A percentile compares a stretch with the other conserved stretches of the same genome.
These are phyloP conservation scores for Staurois parvus DNA, from an alignment of 2,797 vertebrate genomes.

Conservation along the genomic window DNA sequence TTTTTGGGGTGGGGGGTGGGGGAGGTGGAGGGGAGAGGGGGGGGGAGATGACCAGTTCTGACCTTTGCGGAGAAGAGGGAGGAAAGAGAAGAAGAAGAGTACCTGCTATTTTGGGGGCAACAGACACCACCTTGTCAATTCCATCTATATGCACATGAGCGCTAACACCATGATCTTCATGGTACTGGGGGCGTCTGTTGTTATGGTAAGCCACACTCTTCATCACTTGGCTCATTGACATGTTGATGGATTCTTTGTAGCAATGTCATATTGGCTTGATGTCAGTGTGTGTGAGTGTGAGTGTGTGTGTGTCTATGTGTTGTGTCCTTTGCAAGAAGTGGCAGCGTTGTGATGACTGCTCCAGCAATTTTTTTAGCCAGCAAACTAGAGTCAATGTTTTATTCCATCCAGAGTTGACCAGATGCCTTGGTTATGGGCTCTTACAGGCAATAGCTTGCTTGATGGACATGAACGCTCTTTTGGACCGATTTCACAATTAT, in stretches of 20 bases:
- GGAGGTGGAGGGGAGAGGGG: constrained; percentile 67
- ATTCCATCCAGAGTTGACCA: constrained; percentile 74
- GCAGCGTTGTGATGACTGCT: constrained; percentile 62
- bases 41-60: constrained; percentile 71
- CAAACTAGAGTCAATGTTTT: constrained; percentile 70
- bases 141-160: constrained; percentile 96
- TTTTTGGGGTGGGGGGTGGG: constrained; percentile 63
- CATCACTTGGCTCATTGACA: not conserved
- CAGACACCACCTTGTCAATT: constrained; percentile 81
- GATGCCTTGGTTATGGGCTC: constrained; percentile 78
- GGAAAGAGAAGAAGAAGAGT: constrained; percentile 75
- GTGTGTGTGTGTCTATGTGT: not conserved
- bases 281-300: not conserved
- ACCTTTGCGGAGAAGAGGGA: constrained; percentile 74
- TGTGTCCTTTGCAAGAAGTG: not conserved
- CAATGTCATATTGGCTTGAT: constrained; percentile 46
- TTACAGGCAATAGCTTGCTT: constrained; percentile 99
- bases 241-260: constrained; percentile 38
- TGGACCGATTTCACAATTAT: constrained; percentile 99
- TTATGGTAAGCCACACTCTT: constrained; percentile 88
- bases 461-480: constrained; percentile 99
- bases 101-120: constrained; percentile 72
- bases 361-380: constrained; percentile 65
- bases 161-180: constrained; percentile 99
- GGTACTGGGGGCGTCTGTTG: constrained; percentile 98